phyloP scores from a whole-genome alignment of 2,888 invertebrate genomes.

The Gymnosoma rotundatum region DNA sequence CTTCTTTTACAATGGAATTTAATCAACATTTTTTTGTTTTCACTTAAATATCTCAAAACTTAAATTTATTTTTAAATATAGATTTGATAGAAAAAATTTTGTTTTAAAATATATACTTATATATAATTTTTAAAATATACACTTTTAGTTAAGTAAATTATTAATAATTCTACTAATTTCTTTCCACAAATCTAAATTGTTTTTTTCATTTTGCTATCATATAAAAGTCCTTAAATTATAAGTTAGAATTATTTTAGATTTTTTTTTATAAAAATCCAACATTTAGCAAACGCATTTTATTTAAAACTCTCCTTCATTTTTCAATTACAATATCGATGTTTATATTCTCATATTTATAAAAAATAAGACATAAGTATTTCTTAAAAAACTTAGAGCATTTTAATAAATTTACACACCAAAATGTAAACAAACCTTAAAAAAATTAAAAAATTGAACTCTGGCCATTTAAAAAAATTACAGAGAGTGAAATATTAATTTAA shows the following conservation, averaged over 20 bases:
- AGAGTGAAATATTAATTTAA: too few relatives aligned
- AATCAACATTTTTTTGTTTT: conserved; percentile 37
- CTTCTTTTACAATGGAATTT: conserved; percentile 42
- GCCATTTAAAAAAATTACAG: too few relatives aligned
- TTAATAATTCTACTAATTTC: conserved; percentile 45
- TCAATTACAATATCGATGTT: conserved; percentile 24
- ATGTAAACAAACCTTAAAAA: too few relatives aligned
- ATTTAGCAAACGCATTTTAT: conserved; percentile 49
- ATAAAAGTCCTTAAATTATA: conserved; percentile 55
- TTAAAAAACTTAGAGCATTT: conserved; percentile 8
- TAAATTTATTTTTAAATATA: conserved; percentile 13
- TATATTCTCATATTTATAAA: conserved; percentile 37
- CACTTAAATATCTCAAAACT: conserved; percentile 36
- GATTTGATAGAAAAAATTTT: conserved; percentile 6
- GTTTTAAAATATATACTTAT: conserved; percentile 32
- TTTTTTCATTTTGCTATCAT: conserved; percentile 41
- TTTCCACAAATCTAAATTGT: conserved; percentile 49
- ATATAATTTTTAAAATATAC: conserved; percentile 41
- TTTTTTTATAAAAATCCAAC: conserved; percentile 57
- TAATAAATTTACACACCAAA: conserved; percentile 1
- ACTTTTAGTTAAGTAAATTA: conserved; percentile 9
- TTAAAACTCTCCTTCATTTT: conserved; percentile 42
- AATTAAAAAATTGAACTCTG: too few relatives aligned
- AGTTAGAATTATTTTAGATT: conserved; percentile 40
- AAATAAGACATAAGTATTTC: conserved; percentile 18